Conservation (phyloP, 2,797 vertebrate species). For the Parauchenoglanis punctatus region DNA sequence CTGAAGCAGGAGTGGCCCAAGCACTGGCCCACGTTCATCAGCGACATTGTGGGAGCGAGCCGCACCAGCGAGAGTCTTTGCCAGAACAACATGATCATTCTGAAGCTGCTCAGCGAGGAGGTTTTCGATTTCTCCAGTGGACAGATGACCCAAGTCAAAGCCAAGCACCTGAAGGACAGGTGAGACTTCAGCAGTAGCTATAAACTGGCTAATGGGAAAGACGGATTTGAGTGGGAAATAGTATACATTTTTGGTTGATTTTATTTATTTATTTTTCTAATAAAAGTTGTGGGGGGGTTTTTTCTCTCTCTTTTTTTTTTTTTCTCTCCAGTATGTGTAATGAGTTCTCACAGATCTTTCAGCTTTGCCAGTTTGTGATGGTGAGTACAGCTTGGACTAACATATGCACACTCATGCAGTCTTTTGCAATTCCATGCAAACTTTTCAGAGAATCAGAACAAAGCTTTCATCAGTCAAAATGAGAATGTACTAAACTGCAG, state of each 20-base stretch:
- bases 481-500: background rate
- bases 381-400: conserved; percentile 67
- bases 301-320: background rate
- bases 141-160: conserved; percentile 99
- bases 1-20: conserved; percentile 99
- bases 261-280: too few relatives aligned
- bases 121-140: conserved; percentile 99
- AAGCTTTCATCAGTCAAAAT: background rate
- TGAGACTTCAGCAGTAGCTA: background rate
- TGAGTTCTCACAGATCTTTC: conserved; percentile 91
- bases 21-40: conserved; percentile 99
- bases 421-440: background rate
- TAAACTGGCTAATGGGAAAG: background rate
- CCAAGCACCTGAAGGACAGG: conserved; percentile 99
- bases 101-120: conserved; percentile 96
- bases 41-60: conserved; percentile 96
- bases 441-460: too few relatives aligned
- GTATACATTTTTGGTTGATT: too few relatives aligned
- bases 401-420: too few relatives aligned
- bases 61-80: conserved; percentile 98
- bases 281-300: too few relatives aligned
- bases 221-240: background rate
- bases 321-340: conserved; percentile 83
- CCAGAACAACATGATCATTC: conserved; percentile 99
- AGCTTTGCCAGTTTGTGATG: conserved; percentile 91